Conservation (phyloP, 2,113 vertebrate genomes). For the Tenebrosternarchus preto region DNA sequence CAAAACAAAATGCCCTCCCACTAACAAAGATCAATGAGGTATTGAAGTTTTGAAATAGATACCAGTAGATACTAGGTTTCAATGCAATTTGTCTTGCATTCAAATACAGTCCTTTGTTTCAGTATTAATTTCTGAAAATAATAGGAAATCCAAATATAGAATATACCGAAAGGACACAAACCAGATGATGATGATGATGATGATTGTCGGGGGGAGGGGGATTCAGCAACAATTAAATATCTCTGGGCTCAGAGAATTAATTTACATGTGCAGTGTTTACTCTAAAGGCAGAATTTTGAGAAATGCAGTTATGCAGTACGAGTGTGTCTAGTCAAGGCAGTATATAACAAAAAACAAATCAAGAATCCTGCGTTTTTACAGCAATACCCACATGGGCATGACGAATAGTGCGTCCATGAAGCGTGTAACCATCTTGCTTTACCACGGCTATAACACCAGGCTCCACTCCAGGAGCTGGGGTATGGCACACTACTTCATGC, state of each 20-base stretch:
- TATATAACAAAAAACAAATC: constrained; percentile 3
- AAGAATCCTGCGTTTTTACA: constrained; percentile 77
- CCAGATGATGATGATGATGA: too few relatives aligned
- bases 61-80: constrained; percentile 2
- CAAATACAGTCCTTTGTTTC: background rate
- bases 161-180: too few relatives aligned
- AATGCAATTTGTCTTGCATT: background rate
- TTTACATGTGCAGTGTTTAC: background rate
- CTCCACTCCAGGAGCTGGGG: constrained; percentile 76
- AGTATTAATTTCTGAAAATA: background rate
- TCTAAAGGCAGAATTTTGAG: background rate
- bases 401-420: constrained; percentile 84
- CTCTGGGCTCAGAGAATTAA: background rate
- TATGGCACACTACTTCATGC: constrained; percentile 83
- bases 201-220: too few relatives aligned
- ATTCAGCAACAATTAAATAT: too few relatives aligned
- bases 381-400: constrained; percentile 83
- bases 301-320: background rate
- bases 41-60: background rate
- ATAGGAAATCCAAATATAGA: background rate
- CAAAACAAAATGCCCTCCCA: background rate
- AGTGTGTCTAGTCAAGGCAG: background rate
- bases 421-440: constrained; percentile 83
- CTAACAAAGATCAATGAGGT: constrained; percentile 26
- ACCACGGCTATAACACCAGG: constrained; percentile 80